Base-by-base conservation (phyloP, 2,888 invertebrate genomes). In the Cheilosia impressa region DNA sequence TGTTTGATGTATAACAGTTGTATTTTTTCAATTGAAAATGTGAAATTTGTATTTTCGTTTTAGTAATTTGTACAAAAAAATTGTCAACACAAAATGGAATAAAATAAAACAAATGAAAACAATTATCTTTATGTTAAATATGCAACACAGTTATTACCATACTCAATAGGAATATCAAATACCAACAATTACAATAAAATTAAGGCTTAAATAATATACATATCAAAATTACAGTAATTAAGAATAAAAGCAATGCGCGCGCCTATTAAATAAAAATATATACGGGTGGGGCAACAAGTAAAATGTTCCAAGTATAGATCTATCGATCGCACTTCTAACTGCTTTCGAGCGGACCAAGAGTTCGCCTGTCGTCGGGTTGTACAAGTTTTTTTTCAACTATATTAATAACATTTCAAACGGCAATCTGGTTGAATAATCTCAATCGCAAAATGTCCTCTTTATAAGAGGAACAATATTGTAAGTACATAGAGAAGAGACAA, bases 161-260 rank as follows among this genome's bases (percentile, higher is more conserved):
- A 72, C 58, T 66, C 53, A 72, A 82, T 82, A 82, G 82, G 82
- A 82, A 82, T 82, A 82, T 77, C 65, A 71, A 82, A 82, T 77
- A 82, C 82, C 77, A 82, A 82, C 82, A 75, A 71, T 63, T 53
- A 62, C n/a, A 69, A 43, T 68, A 57, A 80, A 78, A 66, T 60
- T 66, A 76, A 52, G 34, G 58, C 63, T 68, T 45, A 57, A 57
- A 57, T 68, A 81, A 71, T 34, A 60, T 9, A 31, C 9, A 31
- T 31, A 31, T 31, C 15, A 60, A 7, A 38, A 38, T 10, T 38
- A 38, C 15, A 41, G 24, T 38, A 24, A 22, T 17, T 13, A 55
- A 41, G 19, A 17, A 43, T 17, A 17, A 17, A 47, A 17, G 15
- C n/a, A n/a, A 43, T n/a, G 15, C 43, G 41, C 9, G 9, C 43